Percentiles rank a stretch among this genome's conserved stretches.
phyloP scores from a whole-genome alignment of 2,888 invertebrate genomes.

The Dorcus hopei region DNA sequence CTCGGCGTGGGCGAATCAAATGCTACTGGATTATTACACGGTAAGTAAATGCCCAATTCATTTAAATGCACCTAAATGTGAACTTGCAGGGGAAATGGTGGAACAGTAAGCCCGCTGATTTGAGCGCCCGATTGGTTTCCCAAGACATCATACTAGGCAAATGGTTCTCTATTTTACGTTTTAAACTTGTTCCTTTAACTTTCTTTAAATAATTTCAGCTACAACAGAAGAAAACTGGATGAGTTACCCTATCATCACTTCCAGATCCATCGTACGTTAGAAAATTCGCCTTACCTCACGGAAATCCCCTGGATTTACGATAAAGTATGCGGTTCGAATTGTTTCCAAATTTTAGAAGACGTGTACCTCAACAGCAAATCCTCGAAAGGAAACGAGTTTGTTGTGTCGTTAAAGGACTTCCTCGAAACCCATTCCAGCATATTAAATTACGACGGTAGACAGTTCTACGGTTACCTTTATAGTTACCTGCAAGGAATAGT shows the following conservation, averaged over 20 bases:
- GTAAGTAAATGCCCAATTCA: conserved; percentile 50
- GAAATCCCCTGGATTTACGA: conserved; percentile 76
- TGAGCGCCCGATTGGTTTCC: conserved; percentile 58
- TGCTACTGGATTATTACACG: conserved; percentile 61
- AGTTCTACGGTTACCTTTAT: conserved; percentile 72
- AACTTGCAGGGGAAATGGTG: conserved; percentile 58
- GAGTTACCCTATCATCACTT: conserved; percentile 79
- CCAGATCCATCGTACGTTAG: conserved; percentile 59
- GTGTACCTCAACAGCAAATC: conserved; percentile 52
- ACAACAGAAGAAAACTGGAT: conserved; percentile 75
- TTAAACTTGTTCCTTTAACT: background rate
- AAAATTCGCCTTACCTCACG: conserved; percentile 68
- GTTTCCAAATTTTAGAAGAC: conserved; percentile 75
- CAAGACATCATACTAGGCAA: conserved; percentile 53
- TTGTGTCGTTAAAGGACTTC: conserved; percentile 63
- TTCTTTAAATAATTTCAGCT: conserved; percentile 51
- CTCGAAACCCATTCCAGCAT: conserved; percentile 70
- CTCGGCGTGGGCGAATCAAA: conserved; percentile 50
- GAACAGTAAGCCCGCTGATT: conserved; percentile 54
- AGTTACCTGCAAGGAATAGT: conserved; percentile 49
- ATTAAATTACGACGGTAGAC: conserved; percentile 76
- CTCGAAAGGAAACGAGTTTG: conserved; percentile 48
- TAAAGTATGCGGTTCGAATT: conserved; percentile 74
- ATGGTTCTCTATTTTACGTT: conserved; percentile 36
- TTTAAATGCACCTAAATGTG: background rate